Base-by-base conservation (phyloP, 2,888 invertebrate species). In the Erebia epiphron region DNA sequence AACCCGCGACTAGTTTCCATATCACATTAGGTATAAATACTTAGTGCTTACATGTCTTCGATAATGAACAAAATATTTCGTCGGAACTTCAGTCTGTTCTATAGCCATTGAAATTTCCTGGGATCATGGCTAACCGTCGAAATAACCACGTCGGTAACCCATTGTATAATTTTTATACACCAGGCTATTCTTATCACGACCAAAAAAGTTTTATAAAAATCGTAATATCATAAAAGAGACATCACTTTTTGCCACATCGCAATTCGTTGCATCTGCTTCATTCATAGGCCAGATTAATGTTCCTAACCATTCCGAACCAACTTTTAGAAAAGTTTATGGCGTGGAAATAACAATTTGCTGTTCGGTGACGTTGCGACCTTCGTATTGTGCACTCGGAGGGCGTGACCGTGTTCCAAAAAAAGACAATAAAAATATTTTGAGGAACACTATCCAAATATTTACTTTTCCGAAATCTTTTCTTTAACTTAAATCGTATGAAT, bases 331-430 rank as follows among this genome's bases (percentile, higher is more conserved):
- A 89, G 60, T 91, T 90, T 89, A 92, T 92, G 87, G 87, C 79
- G 85, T 89, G 92, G 92, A 92, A 92, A 88, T 84, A 85, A 89
- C 88, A 92, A 92, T 92, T 93, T 92, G 92, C 89, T 88, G 83
- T 88, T 82, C 80, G 91, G 88, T 85, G 77, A 83, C 80, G 80
- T 75, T 78, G 68, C 73, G 71, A 79, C 78, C 82, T 81, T 79
- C 76, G 75, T 77, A 85, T 91, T 91, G 88, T 91, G 78, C 71
- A 67, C 68, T 56, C 72, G 82, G 88, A 91, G 90, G 92, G 92
- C 92, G 92, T 92, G 91, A 92, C 92, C 87, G 83, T 78, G 78
- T 50, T 73, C 2, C 73, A 75, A 80, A 79, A 83, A 81, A 77
- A 78, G 72, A 78, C 81, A 81, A 68, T 78, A 80, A 84, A 84